Percentiles rank a stretch among this genome's conserved stretches.
Evolutionary conservation across 2,888 invertebrate genomes (phyloP).

Genomic region (Barypeithes pellucidus): DNA sequence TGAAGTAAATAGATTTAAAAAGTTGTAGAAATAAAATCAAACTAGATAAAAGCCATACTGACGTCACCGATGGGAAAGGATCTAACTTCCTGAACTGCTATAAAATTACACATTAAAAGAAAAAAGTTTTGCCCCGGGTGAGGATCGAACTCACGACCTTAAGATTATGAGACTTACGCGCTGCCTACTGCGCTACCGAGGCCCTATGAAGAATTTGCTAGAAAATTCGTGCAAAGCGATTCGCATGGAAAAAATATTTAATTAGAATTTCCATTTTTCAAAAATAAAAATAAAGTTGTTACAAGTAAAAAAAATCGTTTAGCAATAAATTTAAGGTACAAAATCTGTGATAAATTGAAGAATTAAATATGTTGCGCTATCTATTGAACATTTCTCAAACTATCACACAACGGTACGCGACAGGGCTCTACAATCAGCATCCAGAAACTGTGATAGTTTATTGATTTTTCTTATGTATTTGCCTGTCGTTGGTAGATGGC

Average conservation of each 20-base stretch:
- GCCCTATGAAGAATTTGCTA: conserved; percentile 64
- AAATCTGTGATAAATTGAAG: too few relatives aligned
- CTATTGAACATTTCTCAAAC: background rate
- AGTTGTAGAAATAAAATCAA: too few relatives aligned
- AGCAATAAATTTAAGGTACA: too few relatives aligned
- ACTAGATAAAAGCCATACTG: too few relatives aligned
- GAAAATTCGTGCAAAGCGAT: too few relatives aligned
- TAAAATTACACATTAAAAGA: conserved; percentile 32
- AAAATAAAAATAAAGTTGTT: too few relatives aligned
- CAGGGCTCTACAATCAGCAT: background rate
- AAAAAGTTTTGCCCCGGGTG: conserved; percentile 83
- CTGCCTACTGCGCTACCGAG: conserved; percentile 92
- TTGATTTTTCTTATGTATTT: background rate
- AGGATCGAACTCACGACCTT: conserved; percentile 97
- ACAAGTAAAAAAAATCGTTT: too few relatives aligned
- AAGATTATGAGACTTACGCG: conserved; percentile 94
- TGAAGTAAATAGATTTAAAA: too few relatives aligned
- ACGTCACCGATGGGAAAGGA: too few relatives aligned
- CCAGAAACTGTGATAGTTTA: background rate
- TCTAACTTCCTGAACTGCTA: too few relatives aligned
- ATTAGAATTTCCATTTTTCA: too few relatives aligned
- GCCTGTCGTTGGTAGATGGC: background rate
- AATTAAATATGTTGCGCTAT: background rate
- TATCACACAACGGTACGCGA: background rate
- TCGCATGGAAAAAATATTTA: too few relatives aligned